Conservation (phyloP, 2,888 invertebrate species). For the Harmothoe impar region DNA sequence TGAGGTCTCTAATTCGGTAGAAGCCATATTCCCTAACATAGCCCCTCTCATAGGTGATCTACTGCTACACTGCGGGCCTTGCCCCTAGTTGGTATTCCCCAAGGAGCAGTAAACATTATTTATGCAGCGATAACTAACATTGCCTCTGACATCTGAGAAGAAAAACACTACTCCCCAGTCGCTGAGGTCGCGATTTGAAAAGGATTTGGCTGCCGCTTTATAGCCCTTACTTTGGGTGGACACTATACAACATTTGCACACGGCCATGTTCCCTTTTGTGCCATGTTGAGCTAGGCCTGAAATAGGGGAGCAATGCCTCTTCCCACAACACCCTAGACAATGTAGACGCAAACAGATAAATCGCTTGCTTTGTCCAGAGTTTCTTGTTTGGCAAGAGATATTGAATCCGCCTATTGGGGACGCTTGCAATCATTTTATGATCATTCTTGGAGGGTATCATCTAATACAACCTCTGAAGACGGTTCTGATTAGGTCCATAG, state of each 20-base stretch:
- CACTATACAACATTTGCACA: not conserved
- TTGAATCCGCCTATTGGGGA: not conserved
- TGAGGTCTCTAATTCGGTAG: not conserved
- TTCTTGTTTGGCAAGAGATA: not conserved
- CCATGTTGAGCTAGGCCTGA: not conserved
- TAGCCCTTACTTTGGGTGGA: not conserved
- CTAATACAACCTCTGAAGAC: not conserved
- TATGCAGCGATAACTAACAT: conserved; percentile 30
- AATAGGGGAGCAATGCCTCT: not conserved
- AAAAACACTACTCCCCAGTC: conserved; percentile 24
- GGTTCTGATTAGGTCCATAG: not conserved
- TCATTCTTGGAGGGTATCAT: not conserved
- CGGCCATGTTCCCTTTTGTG: not conserved
- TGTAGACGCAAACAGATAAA: not conserved
- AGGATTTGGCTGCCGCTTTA: not conserved
- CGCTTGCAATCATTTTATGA: too few species aligned
- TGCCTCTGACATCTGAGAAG: not conserved
- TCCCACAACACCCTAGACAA: not conserved
- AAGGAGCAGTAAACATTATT: conserved; percentile 23
- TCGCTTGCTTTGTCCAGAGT: not conserved
- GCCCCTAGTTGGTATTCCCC: not conserved
- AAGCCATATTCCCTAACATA: not conserved
- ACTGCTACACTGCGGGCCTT: not conserved
- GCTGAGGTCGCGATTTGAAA: not conserved
- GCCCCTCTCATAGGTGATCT: not conserved